Conservation (phyloP, 2,113 vertebrate species). For the Pygoscelis antarcticus region DNA sequence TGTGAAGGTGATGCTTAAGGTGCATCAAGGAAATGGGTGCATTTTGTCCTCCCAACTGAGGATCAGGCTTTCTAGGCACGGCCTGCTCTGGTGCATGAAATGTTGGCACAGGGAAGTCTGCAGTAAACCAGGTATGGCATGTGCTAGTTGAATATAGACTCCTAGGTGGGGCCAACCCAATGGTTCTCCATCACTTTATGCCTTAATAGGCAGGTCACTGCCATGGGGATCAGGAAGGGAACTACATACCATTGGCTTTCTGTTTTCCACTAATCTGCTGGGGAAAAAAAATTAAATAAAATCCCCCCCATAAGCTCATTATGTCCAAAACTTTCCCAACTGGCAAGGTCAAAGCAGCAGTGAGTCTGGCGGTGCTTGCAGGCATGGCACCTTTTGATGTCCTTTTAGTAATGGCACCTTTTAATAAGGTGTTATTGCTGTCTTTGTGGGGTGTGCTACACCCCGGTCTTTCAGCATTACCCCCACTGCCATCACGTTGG, state of each 20-base stretch:
- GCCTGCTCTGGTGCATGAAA: fast-evolving
- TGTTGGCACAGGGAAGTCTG: not conserved
- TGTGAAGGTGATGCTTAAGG: not conserved
- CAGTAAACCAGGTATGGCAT: not conserved
- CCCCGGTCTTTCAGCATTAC: not conserved
- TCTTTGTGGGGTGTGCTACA: not conserved
- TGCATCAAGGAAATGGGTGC: not conserved
- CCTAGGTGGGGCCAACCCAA: not conserved
- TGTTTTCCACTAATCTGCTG: not conserved
- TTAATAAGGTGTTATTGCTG: not conserved
- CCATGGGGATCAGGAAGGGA: not conserved
- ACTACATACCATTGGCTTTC: not conserved
- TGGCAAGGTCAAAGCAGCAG: not conserved
- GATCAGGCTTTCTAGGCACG: not conserved
- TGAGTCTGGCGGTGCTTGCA: not conserved
- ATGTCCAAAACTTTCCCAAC: not conserved
- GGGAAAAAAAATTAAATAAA: not conserved
- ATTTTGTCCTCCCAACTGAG: not conserved
- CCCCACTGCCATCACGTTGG: fast-evolving
- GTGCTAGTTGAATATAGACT: not conserved
- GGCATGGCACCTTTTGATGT: not conserved
- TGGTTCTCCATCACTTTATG: not conserved
- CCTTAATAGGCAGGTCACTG: not conserved
- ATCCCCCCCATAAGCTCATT: not conserved
- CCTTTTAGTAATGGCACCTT: not conserved